Base-by-base conservation (phyloP, 1,140 invertebrate species). In the Cydia splendana region DNA sequence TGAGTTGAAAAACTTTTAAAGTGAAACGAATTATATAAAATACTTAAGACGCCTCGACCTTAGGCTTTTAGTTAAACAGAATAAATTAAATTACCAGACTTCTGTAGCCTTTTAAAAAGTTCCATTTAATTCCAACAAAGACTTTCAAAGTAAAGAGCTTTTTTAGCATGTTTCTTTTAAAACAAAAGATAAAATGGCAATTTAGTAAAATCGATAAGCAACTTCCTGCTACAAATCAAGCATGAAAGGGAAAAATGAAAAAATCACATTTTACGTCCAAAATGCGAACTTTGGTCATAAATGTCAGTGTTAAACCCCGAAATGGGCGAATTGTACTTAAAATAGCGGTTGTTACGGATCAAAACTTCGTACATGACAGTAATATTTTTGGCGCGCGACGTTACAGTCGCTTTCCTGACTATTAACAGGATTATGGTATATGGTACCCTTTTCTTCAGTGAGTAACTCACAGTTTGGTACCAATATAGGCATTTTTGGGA, bases 301-400 rank as follows among this genome's bases (percentile, higher is more conserved):
- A 71, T 38, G 67, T 71, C 67, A 71, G 67, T 18, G 67, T 42
- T 71, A 71, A 71, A 71, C 67, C 67, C 9, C 67, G 67, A 71
- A 71, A 71, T 71, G 67, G 67, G 38, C 34, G 65, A 71, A 71
- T 18, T 69, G 65, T 69, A 20, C 67, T 45, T 71, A 71, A 71
- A 71, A 42, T 24, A 4, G 57, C 57, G 57, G 57, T 20, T 62
- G 57, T 62, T 62, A 24, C 3, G 20, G 57, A 62, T 62, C 57
- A 62, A 24, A 62, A 62, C 57, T 62, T 24, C 7, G 57, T 62
- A 62, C 57, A 62, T 12, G 57, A 62, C 57, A 24, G 57, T 62
- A 20, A 62, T 62, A 62, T 62, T 24, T 62, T 24, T 62, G 57
- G 20, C 20, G 2, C 0, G 4, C n/a, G 57, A 10, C 20, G 9